Evolutionary conservation across 2,888 invertebrate genomes (phyloP).

Genomic region (Euspilapteryx auroguttella): DNA sequence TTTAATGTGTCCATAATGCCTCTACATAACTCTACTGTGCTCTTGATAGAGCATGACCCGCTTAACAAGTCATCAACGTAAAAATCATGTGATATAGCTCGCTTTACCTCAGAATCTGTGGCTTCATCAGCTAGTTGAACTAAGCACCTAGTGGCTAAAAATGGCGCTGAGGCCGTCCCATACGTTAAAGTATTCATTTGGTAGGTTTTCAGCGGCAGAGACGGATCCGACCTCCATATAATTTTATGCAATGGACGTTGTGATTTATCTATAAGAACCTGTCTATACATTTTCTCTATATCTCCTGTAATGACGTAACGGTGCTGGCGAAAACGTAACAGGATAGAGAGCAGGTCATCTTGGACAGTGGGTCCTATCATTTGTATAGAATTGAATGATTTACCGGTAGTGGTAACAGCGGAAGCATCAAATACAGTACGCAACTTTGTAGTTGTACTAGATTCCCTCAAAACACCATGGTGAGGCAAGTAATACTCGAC

Average conservation of each 20-base stretch:
- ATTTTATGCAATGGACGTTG: constrained; percentile 3
- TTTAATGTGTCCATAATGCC: no score
- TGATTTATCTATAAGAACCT: neutral
- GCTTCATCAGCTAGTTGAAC: neutral
- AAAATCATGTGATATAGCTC: constrained; percentile 1
- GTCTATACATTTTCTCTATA: constrained; percentile 5
- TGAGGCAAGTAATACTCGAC: no score
- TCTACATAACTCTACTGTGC: no score
- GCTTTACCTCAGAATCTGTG: neutral
- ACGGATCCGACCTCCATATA: constrained; percentile 1
- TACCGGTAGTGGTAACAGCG: constrained; percentile 5
- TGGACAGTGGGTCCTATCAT: constrained; percentile 3
- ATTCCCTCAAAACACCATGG: constrained; percentile 8
- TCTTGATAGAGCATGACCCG: no score
- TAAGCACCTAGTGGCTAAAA: constrained; percentile 3
- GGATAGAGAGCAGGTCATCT: no score
- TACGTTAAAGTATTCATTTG: constrained; percentile 5
- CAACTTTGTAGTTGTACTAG: constrained; percentile 9
- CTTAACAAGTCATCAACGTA: no score
- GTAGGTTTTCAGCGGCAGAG: neutral
- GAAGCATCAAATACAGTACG: no score
- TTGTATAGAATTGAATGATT: constrained; percentile 2
- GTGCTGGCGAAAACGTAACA: constrained; percentile 5
- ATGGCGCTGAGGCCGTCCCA: constrained; percentile 3
- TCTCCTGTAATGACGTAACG: constrained; percentile 4